Conservation (phyloP, 1,140 invertebrate genomes). For the Micrasema minimum region DNA sequence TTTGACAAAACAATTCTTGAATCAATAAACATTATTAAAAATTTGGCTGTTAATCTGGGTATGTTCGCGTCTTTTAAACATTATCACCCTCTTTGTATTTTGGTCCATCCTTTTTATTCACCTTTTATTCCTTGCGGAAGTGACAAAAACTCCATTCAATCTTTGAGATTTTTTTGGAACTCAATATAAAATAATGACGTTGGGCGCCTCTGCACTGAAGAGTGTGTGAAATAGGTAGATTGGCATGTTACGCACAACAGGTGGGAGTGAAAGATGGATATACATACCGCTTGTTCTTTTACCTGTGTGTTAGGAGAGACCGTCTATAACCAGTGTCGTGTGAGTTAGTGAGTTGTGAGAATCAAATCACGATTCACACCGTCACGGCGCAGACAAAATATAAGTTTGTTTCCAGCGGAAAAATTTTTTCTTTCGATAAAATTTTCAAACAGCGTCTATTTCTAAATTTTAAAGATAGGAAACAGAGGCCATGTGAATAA, state of each 20-base stretch:
- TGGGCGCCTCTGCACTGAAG: not conserved
- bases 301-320: conserved; percentile 46
- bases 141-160: no score
- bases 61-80: no score
- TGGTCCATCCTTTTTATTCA: no score
- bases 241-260: conserved; percentile 43
- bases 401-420: conserved; percentile 40
- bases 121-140: no score
- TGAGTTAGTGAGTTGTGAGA: conserved; percentile 58
- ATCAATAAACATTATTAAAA: no score
- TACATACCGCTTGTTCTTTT: conserved; percentile 23
- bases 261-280: conserved; percentile 47
- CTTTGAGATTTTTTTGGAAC: no score
- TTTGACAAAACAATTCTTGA: no score
- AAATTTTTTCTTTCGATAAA: not conserved
- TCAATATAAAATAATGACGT: no score
- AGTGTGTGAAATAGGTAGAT: conserved; percentile 47
- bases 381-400: conserved; percentile 31
- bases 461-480: not conserved
- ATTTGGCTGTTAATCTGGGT: no score
- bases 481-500: not conserved
- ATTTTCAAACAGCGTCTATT: not conserved
- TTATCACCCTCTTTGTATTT: no score
- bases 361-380: conserved; percentile 65
- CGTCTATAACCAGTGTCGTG: conserved; percentile 27